phyloP scores from a whole-genome alignment of 2,797 vertebrate genomes.

The Melanotaenia parkinsoni region DNA sequence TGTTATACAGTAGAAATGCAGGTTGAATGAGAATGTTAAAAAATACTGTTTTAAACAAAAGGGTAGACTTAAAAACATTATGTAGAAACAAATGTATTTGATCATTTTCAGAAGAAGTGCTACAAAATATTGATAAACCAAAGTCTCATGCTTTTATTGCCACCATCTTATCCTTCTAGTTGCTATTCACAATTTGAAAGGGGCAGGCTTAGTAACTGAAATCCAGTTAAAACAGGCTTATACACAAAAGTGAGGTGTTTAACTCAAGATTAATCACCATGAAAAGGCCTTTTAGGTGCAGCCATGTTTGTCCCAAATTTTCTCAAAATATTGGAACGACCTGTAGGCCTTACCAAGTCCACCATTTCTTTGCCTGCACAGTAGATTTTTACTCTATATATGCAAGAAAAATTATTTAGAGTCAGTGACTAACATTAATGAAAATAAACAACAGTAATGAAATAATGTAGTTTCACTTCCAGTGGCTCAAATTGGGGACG shows the following conservation, averaged over 20 bases:
- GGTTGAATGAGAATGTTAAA: too few relatives aligned
- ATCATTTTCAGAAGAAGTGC: not conserved
- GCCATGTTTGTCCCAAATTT: not conserved
- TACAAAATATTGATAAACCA: not conserved
- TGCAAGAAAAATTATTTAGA: not conserved
- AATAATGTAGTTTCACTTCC: too few relatives aligned
- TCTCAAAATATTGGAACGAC: not conserved
- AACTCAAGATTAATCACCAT: not conserved
- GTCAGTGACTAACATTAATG: too few relatives aligned
- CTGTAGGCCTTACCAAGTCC: not conserved
- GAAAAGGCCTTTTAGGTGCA: not conserved
- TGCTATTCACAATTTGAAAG: not conserved
- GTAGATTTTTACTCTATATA: not conserved
- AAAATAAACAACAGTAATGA: too few relatives aligned
- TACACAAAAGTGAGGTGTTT: not conserved
- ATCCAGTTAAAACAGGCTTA: not conserved
- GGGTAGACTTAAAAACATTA: not conserved
- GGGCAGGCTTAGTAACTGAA: not conserved
- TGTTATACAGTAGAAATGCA: not conserved
- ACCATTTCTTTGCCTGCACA: not conserved
- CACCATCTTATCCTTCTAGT: not conserved
- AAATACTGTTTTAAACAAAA: not conserved
- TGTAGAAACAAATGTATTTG: not conserved
- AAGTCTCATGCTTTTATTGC: not conserved
- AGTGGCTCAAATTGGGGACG: too few relatives aligned